Percentiles rank a stretch among this genome's conserved stretches.
Evolutionary conservation across 2,797 vertebrate species (phyloP).

Genomic region (Choloepus didactylus): DNA sequence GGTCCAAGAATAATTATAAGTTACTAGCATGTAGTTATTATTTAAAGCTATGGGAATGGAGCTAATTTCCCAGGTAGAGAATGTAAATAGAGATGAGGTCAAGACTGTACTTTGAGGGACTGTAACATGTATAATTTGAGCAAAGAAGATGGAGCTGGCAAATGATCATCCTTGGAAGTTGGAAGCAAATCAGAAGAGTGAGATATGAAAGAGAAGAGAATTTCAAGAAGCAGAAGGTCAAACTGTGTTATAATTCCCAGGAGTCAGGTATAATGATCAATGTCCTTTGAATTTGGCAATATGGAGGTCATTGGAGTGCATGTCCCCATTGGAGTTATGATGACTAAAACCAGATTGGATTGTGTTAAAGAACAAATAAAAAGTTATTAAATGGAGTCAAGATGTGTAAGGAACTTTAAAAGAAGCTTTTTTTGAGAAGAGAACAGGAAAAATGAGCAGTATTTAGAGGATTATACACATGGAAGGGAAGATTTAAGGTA

Average conservation of each 20-base stretch:
- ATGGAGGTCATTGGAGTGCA: neutral
- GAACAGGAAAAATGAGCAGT: neutral
- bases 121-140: neutral
- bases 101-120: neutral
- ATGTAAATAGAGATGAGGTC: conserved; percentile 15
- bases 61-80: conserved; percentile 54
- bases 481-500: neutral
- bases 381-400: neutral
- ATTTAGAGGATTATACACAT: neutral
- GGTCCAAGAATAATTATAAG: conserved; percentile 26
- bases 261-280: neutral
- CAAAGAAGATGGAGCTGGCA: neutral
- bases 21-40: neutral
- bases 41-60: conserved; percentile 27
- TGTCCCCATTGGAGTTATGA: neutral
- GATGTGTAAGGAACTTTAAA: neutral
- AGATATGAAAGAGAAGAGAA: neutral
- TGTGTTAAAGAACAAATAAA: conserved; percentile 9
- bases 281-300: neutral
- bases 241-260: neutral
- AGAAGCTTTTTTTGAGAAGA: neutral
- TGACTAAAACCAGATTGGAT: neutral
- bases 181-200: neutral
- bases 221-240: conserved; percentile 30
- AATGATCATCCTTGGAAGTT: conserved; percentile 2